These are phyloP conservation scores for Daktulosphaira vitifoliae DNA, from an alignment of 1,140 invertebrate species.

Conservation along the genomic window DNA sequence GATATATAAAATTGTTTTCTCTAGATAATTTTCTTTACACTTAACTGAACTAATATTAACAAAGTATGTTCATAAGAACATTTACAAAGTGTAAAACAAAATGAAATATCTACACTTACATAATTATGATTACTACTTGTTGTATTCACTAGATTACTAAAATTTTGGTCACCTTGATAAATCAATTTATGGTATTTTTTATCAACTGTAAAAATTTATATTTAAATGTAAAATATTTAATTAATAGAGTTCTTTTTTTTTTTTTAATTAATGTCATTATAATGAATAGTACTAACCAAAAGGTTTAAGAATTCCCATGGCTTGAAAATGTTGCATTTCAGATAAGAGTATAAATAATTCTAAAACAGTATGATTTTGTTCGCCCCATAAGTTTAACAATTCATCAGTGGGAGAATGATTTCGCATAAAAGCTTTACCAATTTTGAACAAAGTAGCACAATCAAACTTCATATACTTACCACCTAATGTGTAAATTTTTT, in stretches of 20 bases:
- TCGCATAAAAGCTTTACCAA: slow-evolving; percentile 45
- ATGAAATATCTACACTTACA: too few relatives aligned
- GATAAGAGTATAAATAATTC: slow-evolving; percentile 65
- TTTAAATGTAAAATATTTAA: background rate
- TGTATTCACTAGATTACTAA: slow-evolving; percentile 29
- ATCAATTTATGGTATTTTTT: slow-evolving; percentile 51
- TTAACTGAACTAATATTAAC: too few relatives aligned
- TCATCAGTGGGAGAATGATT: slow-evolving; percentile 62
- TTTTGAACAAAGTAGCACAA: slow-evolving; percentile 45
- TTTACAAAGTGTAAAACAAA: too few relatives aligned
- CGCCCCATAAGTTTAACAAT: slow-evolving; percentile 66
- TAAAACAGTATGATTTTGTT: slow-evolving; percentile 66
- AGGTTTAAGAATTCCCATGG: slow-evolving; percentile 56
- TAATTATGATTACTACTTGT: background rate
- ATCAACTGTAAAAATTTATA: slow-evolving; percentile 45
- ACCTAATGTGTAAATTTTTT: slow-evolving; percentile 40
- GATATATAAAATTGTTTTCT: too few relatives aligned
- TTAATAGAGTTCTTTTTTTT: too few relatives aligned
- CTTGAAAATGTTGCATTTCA: slow-evolving; percentile 62
- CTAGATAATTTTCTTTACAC: too few relatives aligned
- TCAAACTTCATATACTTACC: slow-evolving; percentile 48
- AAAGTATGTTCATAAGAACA: too few relatives aligned
- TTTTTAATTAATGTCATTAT: too few relatives aligned
- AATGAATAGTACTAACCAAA: slow-evolving; percentile 45
- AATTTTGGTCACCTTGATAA: slow-evolving; percentile 45